These are phyloP conservation scores for Megalops atlanticus DNA, from an alignment of 2,113 vertebrate species.

Conservation along the genomic window DNA sequence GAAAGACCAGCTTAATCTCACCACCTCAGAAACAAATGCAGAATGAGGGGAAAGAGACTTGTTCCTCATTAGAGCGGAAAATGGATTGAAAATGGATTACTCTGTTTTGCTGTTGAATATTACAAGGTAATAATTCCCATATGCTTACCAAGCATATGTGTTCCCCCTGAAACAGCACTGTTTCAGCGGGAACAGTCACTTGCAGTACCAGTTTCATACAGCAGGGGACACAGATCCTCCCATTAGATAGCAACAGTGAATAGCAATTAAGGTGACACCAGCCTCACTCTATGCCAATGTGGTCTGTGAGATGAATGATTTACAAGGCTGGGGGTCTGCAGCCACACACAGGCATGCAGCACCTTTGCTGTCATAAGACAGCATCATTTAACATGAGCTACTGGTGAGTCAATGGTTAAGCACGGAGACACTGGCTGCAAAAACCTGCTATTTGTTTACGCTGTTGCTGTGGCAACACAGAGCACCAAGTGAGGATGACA, in stretches of 20 bases:
- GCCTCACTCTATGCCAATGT: neutral
- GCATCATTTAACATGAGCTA: too few species aligned
- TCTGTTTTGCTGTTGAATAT: neutral
- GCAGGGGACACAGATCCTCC: constrained; percentile 17
- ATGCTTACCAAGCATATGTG: neutral
- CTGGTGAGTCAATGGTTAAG: too few species aligned
- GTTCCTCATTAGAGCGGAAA: neutral
- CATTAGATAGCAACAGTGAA: too few species aligned
- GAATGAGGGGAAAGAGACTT: neutral
- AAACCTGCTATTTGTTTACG: constrained; percentile 53
- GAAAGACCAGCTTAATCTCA: neutral
- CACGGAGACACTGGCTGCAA: too few species aligned
- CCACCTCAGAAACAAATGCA: neutral
- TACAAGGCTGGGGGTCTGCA: neutral
- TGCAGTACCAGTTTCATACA: neutral
- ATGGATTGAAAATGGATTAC: neutral
- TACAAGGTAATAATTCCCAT: neutral
- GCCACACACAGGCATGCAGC: neutral
- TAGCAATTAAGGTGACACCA: neutral
- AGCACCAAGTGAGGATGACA: constrained; percentile 36
- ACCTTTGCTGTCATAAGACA: too few species aligned
- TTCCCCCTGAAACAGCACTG: neutral
- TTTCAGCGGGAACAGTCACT: neutral
- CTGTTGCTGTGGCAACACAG: constrained; percentile 57
- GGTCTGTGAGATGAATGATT: neutral